These are phyloP conservation scores for Brachionus plicatilis DNA, from an alignment of 1,140 invertebrate species.

Conservation along the genomic window DNA sequence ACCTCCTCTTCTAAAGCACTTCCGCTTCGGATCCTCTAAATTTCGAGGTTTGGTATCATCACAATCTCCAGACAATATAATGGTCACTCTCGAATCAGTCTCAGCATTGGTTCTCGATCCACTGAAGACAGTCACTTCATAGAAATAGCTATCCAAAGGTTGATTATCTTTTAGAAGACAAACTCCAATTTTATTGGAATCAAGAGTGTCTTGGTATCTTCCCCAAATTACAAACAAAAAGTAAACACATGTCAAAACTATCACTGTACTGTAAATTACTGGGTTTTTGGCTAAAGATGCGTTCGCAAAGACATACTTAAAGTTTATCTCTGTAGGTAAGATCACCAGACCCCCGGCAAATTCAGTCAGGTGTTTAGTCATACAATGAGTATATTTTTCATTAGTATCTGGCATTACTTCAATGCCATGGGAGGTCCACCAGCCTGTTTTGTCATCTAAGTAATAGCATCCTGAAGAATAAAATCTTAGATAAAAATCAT, in stretches of 20 bases:
- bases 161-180: conserved; percentile 59
- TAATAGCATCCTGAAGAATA: conserved; percentile 44
- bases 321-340: conserved; percentile 55
- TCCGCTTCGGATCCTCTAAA: conserved; percentile 53
- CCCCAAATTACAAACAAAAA: conserved; percentile 57
- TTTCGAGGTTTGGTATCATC: conserved; percentile 58
- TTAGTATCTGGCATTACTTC: conserved; percentile 45
- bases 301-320: conserved; percentile 53
- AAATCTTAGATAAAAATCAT: conserved; percentile 42
- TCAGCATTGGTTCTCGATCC: conserved; percentile 57
- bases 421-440: conserved; percentile 46
- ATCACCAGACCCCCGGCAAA: conserved; percentile 54
- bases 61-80: conserved; percentile 54
- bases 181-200: conserved; percentile 56
- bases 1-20: conserved; percentile 55
- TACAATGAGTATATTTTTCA: conserved; percentile 44
- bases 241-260: conserved; percentile 56
- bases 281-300: conserved; percentile 60
- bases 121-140: conserved; percentile 59
- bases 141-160: conserved; percentile 58
- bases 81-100: conserved; percentile 58
- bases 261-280: conserved; percentile 59
- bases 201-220: conserved; percentile 57
- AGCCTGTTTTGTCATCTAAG: conserved; percentile 41
- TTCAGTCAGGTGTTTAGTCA: conserved; percentile 53